Conservation (phyloP, 2,113 vertebrate genomes). For the Tringa solitaria region DNA sequence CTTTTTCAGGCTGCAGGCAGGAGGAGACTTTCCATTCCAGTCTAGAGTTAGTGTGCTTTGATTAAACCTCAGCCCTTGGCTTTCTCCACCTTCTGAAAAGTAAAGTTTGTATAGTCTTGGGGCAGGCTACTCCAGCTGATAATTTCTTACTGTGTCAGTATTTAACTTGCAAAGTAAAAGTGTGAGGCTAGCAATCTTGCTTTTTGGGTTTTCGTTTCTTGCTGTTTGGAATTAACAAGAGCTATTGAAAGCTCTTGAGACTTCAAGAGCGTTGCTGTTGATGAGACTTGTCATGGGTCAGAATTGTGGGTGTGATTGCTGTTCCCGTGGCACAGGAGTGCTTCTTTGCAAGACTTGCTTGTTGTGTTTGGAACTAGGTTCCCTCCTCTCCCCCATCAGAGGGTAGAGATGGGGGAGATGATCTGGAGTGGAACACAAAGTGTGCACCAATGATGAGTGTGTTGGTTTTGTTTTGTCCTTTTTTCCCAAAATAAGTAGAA, state of each 20-base stretch:
- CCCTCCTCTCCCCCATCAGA: no score
- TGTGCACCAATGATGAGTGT: background rate
- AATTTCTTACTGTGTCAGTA: background rate
- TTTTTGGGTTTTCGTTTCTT: background rate
- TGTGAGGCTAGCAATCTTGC: background rate
- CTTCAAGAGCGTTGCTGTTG: background rate
- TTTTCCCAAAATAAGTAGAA: background rate
- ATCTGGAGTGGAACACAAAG: background rate
- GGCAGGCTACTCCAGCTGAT: background rate
- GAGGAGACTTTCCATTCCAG: background rate
- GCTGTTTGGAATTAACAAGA: background rate
- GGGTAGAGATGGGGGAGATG: background rate
- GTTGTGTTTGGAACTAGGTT: background rate
- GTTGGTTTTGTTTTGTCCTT: background rate
- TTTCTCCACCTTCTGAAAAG: background rate
- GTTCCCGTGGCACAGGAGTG: accelerated
- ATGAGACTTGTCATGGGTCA: background rate
- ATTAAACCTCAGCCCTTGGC: background rate
- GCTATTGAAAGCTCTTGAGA: background rate
- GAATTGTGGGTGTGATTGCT: background rate
- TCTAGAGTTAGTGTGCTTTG: background rate
- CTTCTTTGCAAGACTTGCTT: background rate
- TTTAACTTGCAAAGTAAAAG: background rate
- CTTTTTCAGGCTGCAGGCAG: background rate
- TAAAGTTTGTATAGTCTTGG: background rate